Percentiles rank a stretch among this genome's conserved stretches.
These are phyloP conservation scores for Saxidomus purpurata DNA, from an alignment of 1,140 invertebrate species.

Conservation along the genomic window DNA sequence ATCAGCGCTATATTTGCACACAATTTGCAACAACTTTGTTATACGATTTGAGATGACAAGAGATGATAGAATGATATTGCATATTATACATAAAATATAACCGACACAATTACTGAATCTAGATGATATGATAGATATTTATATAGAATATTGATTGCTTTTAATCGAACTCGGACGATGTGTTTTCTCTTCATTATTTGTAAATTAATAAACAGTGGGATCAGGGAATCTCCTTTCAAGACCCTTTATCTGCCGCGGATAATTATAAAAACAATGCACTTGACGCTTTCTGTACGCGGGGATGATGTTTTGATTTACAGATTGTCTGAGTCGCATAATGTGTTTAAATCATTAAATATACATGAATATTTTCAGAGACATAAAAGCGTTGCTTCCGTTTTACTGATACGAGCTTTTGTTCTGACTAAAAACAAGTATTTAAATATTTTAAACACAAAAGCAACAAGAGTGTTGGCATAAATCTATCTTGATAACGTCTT, in stretches of 20 bases:
- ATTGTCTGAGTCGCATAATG: background rate
- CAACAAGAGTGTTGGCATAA: too few relatives aligned
- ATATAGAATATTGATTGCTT: slow-evolving; percentile 34
- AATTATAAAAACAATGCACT: slow-evolving; percentile 14
- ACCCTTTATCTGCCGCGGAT: background rate
- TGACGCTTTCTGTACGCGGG: background rate
- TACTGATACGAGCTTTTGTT: background rate
- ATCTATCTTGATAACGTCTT: too few relatives aligned
- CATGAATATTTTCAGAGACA: background rate
- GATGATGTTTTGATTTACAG: slow-evolving; percentile 17
- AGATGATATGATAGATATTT: slow-evolving; percentile 23
- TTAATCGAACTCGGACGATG: background rate
- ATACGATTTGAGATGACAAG: background rate
- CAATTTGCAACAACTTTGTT: slow-evolving; percentile 23
- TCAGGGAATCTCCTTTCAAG: background rate
- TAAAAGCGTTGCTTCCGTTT: background rate
- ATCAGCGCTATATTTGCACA: background rate
- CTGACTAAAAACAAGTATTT: background rate
- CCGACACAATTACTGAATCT: slow-evolving; percentile 26
- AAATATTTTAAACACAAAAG: background rate
- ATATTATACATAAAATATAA: slow-evolving; percentile 45
- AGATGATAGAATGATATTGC: background rate
- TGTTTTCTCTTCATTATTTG: slow-evolving; percentile 33
- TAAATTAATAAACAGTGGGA: slow-evolving; percentile 18
- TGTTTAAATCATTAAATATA: slow-evolving; percentile 41